These are phyloP conservation scores for Calameuta pallipes DNA, from an alignment of 2,888 invertebrate genomes.

Conservation along the genomic window DNA sequence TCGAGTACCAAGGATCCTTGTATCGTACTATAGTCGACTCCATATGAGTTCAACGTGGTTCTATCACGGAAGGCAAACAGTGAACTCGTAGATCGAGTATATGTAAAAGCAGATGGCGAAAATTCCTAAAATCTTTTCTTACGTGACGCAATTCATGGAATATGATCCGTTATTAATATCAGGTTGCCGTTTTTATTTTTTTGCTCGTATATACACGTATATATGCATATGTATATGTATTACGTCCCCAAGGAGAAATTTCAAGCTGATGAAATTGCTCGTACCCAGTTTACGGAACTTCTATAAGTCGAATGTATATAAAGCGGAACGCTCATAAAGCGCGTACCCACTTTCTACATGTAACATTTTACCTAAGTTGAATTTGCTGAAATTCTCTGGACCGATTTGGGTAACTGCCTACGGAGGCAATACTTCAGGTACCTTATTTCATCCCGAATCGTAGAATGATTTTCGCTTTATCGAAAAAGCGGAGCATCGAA, in stretches of 20 bases:
- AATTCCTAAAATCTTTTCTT: neutral
- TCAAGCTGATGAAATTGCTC: conserved; percentile 22
- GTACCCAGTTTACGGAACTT: neutral
- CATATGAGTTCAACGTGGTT: neutral
- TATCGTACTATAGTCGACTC: neutral
- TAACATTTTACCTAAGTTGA: neutral
- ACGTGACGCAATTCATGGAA: neutral
- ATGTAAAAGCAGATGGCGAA: neutral
- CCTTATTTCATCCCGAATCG: neutral
- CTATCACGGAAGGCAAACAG: neutral
- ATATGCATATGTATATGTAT: neutral
- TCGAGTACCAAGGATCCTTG: neutral
- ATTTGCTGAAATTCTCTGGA: neutral
- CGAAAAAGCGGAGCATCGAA: neutral
- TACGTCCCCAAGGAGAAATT: conserved; percentile 26
- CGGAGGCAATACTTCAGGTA: neutral
- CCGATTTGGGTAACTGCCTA: neutral
- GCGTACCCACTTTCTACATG: neutral
- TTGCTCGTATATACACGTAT: neutral
- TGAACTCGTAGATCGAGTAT: neutral
- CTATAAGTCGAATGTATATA: neutral
- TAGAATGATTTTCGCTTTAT: neutral
- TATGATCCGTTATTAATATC: neutral
- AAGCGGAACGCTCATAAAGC: neutral
- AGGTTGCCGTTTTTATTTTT: neutral